A percentile compares a stretch with the other conserved stretches of the same genome.
phyloP scores from a whole-genome alignment of 2,888 invertebrate genomes.

The Caenorhabditis sulstoni region DNA sequence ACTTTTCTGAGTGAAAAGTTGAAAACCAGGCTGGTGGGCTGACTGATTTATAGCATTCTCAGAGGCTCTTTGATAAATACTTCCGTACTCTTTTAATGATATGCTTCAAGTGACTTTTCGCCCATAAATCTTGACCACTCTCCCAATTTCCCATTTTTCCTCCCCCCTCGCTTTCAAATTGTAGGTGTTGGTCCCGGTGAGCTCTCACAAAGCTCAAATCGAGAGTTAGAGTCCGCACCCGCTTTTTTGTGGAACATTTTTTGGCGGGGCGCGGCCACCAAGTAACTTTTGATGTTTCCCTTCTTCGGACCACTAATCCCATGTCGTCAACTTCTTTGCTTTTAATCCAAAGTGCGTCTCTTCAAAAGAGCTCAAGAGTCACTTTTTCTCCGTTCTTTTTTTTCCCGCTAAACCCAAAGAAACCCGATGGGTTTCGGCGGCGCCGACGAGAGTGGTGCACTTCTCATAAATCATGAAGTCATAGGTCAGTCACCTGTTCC shows the following conservation, averaged over 20 bases:
- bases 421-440: conserved; percentile 4
- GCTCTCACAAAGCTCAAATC: conserved; percentile 1
- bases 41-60: conserved; percentile 1
- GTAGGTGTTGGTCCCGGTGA: conserved; percentile 25
- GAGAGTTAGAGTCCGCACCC: conserved; percentile 23
- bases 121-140: conserved; percentile 49
- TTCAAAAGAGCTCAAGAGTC: conserved; percentile 7
- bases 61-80: background rate
- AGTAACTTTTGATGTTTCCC: background rate
- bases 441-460: conserved; percentile 8
- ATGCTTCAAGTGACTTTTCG: conserved; percentile 23
- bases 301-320: conserved; percentile 1
- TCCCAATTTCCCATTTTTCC: conserved; percentile 19
- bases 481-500: conserved; percentile 1
- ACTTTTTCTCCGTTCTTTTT: background rate
- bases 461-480: conserved; percentile 34
- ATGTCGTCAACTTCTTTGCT: background rate
- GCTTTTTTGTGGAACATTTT: conserved; percentile 15
- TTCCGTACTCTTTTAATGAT: conserved; percentile 30
- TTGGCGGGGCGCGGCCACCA: background rate
- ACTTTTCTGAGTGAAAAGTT: too few relatives aligned
- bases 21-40: too few relatives aligned
- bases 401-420: background rate
- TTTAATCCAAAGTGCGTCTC: conserved; percentile 13
- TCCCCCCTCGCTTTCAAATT: conserved; percentile 10